Base-by-base conservation (phyloP, 2,113 vertebrate genomes). In the Nesoenas mayeri region DNA sequence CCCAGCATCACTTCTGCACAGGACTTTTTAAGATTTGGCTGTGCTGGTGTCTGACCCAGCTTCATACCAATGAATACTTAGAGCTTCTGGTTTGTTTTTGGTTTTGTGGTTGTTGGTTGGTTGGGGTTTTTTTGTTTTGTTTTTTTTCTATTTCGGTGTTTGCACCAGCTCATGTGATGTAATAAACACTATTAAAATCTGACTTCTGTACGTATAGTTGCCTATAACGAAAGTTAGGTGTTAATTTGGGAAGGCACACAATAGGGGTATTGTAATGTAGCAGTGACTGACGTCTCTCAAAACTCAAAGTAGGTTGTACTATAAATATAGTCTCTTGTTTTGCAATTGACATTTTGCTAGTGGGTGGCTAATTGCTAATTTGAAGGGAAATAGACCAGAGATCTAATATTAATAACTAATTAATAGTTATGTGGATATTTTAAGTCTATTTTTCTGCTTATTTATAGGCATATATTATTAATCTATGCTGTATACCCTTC, bases 331-430 rank as follows among this genome's bases (percentile, higher is more conserved):
- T 40, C 65, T 69, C 96, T 84, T 96, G 92, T 95, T 96, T 93
- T 96, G 90, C 82, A 96, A 77, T 95, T 97, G 94, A 91, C 95
- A 94, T 97, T 97, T 97, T 97, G 91, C 94, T 97, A 64, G 94
- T 97, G 92, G 94, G 97, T 96, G 95, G 91, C 89, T 96, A 97
- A 95, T 87, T 90, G 82, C 78, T 92, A 86, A 96, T 97, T 95
- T 96, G 95, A 97, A 96, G 80, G 94, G 94, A 97, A 97, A 93
- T 97, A 97, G 96, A 94, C 86, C 58, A 89, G 94, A 73, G 96
- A 96, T 96, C 92, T 95, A 96, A 95, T 93, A 96, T 94, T 95
- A 96, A 94, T 95, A 97, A 87, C 95, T 90, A 97, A 97, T 97
- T 96, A 95, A 94, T 97, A 96, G 94, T 92, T 93, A 97, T 73